Evolutionary conservation across 2,888 invertebrate genomes (phyloP).

Genomic region (Agapetus fuscipes): DNA sequence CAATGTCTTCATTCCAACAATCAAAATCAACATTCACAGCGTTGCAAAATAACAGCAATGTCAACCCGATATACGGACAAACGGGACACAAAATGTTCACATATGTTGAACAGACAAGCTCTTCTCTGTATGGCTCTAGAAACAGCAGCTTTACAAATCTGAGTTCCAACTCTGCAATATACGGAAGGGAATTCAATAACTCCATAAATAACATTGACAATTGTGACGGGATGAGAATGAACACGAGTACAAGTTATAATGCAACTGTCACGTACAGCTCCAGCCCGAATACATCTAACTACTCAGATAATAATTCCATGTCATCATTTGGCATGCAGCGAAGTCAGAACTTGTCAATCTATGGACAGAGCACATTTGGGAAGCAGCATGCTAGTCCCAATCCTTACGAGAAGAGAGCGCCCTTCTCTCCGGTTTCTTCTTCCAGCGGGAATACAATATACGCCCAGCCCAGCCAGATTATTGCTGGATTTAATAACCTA

Average conservation of each 20-base stretch:
- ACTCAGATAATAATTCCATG: constrained; percentile 34
- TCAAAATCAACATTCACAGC: constrained; percentile 31
- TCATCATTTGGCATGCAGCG: constrained; percentile 40
- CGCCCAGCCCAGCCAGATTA: constrained; percentile 45
- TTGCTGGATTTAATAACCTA: constrained; percentile 28
- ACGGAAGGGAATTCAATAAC: constrained; percentile 3
- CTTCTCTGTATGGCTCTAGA: constrained; percentile 14
- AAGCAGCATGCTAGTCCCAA: constrained; percentile 14
- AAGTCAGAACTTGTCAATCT: constrained; percentile 28
- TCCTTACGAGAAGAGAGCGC: constrained; percentile 15
- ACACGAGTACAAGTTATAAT: constrained; percentile 13
- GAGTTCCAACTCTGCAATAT: constrained; percentile 12
- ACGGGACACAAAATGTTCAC: constrained; percentile 24
- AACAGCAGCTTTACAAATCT: constrained; percentile 15
- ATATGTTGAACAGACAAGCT: constrained; percentile 16
- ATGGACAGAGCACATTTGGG: constrained; percentile 32
- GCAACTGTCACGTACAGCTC: constrained; percentile 33
- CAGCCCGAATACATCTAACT: constrained; percentile 37
- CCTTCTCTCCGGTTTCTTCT: constrained; percentile 6
- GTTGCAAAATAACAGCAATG: constrained; percentile 30
- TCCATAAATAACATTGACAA: constrained; percentile 5
- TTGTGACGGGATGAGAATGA: constrained; percentile 24
- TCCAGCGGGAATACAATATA: constrained; percentile 26
- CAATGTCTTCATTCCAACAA: constrained; percentile 37
- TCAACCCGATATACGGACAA: constrained; percentile 44